Evolutionary conservation across 2,113 vertebrate species (phyloP), one percentile per base, ranked within the genome.

Genomic region (Vicugna pacos): DNA sequence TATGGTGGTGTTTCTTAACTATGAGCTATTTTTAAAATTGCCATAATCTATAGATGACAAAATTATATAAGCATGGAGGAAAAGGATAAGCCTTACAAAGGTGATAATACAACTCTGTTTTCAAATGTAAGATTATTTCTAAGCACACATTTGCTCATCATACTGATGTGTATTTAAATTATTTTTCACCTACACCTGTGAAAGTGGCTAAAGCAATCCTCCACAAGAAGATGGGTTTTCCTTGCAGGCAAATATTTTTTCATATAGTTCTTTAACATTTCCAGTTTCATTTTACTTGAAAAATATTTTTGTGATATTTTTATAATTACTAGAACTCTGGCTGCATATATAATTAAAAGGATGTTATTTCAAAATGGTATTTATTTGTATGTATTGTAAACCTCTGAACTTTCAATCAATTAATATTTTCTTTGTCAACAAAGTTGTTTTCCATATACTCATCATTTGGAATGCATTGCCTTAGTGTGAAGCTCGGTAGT

Each of bases 61-160:
- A 70, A 42, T 87, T 91, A 62, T 16, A 58, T 95, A 96, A 96
- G 93, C 42, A 82, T 50, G 35, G 54, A 77, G 26, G 26, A 46
- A 60, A 73, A 73, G 3, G 6, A 92, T 70, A 79, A 65, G 11
- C 1, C 16, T 11, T 46, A 32, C 30, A 64, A 54, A 95, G 8
- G 15, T 84, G 42, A 4, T 77, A 81, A 92, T 84, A 58, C 8
- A 50, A 62, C 91, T 93, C 58, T 82, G 19, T 54, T 95, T 76
- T 76, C 82, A 95, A 58, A 11, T 62, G 3, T 42, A 84, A 81
- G 38, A 30, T 65, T 65, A 76, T 72, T 89, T 79, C 42, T 69
- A 70, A 56, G 30, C 32, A 90, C 20, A 70, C 48, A 65, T 46
- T 81, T 75, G 26, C 20, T 89, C 62, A 91, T 86, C 72, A 58